Evolutionary conservation across 2,113 vertebrate species (phyloP).

Genomic region (Eudyptes chrysolophus): DNA sequence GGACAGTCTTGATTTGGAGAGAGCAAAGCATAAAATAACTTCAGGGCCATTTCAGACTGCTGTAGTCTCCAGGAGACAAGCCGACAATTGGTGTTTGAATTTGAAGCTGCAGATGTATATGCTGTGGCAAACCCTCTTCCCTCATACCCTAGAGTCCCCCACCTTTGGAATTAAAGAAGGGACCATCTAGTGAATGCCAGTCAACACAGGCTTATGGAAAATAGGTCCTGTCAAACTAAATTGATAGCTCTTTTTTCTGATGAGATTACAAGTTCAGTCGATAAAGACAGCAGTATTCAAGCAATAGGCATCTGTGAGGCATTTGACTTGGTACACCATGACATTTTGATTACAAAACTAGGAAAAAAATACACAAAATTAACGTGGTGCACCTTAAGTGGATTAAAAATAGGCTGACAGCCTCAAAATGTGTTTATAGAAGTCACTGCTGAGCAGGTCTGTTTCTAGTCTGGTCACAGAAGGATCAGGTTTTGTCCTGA

Average conservation of each 20-base stretch:
- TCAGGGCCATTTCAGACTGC: slow-evolving; percentile 17
- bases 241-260: background rate
- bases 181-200: background rate
- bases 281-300: background rate
- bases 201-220: background rate
- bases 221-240: background rate
- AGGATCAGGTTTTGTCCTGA: background rate
- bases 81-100: slow-evolving; percentile 20
- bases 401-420: background rate
- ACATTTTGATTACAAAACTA: background rate
- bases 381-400: background rate
- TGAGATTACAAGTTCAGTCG: background rate
- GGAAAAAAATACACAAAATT: background rate
- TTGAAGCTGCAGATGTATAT: background rate
- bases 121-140: background rate
- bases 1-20: slow-evolving; percentile 59
- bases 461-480: background rate
- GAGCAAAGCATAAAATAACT: slow-evolving; percentile 60
- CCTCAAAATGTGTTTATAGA: background rate
- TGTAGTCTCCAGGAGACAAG: background rate
- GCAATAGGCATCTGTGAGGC: background rate
- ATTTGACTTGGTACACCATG: background rate
- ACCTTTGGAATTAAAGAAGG: background rate
- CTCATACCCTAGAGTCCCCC: background rate
- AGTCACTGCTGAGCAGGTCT: background rate